Evolutionary conservation across 2,113 vertebrate species (phyloP).

Genomic region (Peromyscus californicus): DNA sequence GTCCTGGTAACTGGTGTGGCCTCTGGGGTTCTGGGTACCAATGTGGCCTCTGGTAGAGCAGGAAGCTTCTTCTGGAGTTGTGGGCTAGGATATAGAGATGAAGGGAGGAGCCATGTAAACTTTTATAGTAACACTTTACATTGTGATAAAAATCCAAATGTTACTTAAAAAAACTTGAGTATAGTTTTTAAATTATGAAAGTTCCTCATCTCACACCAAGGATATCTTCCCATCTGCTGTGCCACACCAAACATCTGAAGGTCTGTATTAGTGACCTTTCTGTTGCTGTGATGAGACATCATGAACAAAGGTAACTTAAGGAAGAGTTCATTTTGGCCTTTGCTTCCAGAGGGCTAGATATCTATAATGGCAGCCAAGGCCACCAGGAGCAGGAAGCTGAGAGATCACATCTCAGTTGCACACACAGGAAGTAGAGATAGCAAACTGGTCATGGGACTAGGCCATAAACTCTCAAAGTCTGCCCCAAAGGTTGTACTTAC

Average conservation of each 20-base stretch:
- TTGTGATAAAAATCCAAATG: not conserved
- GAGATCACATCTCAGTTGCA: not conserved
- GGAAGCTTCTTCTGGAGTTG: too few species aligned
- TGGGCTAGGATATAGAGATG: too few species aligned
- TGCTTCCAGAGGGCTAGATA: not conserved
- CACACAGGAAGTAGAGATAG: not conserved
- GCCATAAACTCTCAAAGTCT: too few species aligned
- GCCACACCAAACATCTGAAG: not conserved
- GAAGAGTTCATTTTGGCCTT: not conserved
- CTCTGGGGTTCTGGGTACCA: too few species aligned
- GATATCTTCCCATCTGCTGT: not conserved
- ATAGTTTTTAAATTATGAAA: not conserved
- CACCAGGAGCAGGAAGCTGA: not conserved
- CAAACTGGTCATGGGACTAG: not conserved
- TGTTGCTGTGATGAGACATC: not conserved
- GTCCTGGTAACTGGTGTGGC: too few species aligned
- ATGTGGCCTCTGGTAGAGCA: too few species aligned
- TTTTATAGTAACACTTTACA: not conserved
- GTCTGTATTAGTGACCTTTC: not conserved
- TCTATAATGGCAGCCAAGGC: not conserved
- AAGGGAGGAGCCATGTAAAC: not conserved
- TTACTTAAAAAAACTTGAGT: not conserved
- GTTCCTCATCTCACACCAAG: not conserved
- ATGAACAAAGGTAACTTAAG: not conserved
- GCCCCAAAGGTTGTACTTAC: not conserved